These are phyloP conservation scores for Ips nitidus DNA, from an alignment of 1,140 invertebrate genomes.

Conservation along the genomic window DNA sequence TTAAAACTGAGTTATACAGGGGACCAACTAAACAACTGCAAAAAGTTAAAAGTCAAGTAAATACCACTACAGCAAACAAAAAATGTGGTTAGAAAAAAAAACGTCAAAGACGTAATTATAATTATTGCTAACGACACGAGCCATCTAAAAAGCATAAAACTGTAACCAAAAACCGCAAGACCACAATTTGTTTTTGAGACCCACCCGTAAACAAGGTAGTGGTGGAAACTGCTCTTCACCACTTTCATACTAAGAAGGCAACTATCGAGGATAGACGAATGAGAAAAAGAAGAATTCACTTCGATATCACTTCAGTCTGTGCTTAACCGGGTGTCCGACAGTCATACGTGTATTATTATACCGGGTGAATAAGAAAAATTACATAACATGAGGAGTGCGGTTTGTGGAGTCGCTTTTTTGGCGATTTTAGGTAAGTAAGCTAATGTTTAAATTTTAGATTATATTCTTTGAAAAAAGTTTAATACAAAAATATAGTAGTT, in stretches of 20 bases:
- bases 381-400: conserved; percentile 12
- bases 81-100: no score
- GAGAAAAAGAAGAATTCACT: conserved; percentile 27
- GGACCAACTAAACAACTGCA: neutral
- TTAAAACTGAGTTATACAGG: neutral
- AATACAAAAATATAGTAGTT: no score
- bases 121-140: no score
- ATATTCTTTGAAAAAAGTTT: no score
- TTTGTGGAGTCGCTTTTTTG: conserved; percentile 14
- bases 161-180: no score
- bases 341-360: conserved; percentile 7
- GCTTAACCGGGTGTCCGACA: conserved; percentile 7
- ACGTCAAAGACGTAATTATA: no score
- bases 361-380: conserved; percentile 10
- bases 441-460: no score
- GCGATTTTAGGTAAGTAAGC: conserved; percentile 14
- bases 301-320: conserved; percentile 24
- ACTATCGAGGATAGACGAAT: conserved; percentile 14
- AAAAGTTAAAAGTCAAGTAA: no score
- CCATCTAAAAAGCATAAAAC: no score
- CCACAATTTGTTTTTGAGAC: neutral
- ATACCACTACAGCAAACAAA: no score
- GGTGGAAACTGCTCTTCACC: conserved; percentile 22
- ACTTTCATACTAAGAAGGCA: conserved; percentile 33
- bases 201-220: conserved; percentile 10